phyloP scores from a whole-genome alignment of 2,888 invertebrate genomes.

The Diarsia dahlii region DNA sequence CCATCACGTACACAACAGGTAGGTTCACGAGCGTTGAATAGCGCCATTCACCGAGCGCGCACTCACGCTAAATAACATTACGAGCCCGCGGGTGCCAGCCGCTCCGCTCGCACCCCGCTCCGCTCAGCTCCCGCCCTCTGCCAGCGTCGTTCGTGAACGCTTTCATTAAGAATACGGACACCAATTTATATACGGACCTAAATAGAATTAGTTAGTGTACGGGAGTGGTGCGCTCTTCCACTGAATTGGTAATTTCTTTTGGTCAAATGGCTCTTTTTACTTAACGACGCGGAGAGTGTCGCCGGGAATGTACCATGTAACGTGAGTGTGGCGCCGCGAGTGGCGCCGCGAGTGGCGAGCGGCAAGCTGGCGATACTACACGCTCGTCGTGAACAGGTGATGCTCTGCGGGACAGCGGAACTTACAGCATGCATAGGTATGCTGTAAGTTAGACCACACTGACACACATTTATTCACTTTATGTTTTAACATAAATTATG shows the following conservation, averaged over 20 bases:
- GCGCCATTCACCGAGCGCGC: slow-evolving; percentile 19
- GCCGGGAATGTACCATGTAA: slow-evolving; percentile 34
- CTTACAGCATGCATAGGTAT: neutral
- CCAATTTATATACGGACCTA: slow-evolving; percentile 41
- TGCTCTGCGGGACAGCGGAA: neutral
- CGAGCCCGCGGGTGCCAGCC: neutral
- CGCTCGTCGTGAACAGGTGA: neutral
- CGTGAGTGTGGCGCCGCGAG: neutral
- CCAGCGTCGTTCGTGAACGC: neutral
- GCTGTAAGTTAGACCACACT: no score
- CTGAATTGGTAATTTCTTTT: slow-evolving; percentile 43
- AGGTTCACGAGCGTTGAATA: slow-evolving; percentile 22
- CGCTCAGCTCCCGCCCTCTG: neutral
- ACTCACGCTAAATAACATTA: slow-evolving; percentile 42
- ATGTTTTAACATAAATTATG: neutral
- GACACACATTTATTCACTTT: neutral
- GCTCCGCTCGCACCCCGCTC: neutral
- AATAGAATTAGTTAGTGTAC: slow-evolving; percentile 47
- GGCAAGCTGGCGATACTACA: neutral
- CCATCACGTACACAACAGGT: slow-evolving; percentile 37
- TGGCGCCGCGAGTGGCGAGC: neutral
- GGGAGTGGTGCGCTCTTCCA: slow-evolving; percentile 19
- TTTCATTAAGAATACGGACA: slow-evolving; percentile 57
- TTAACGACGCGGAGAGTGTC: slow-evolving; percentile 14
- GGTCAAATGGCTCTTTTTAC: slow-evolving; percentile 48